A percentile compares a stretch with the other conserved stretches of the same genome.
phyloP scores from a whole-genome alignment of 2,888 invertebrate species.

The Ischnus inquisitorius region DNA sequence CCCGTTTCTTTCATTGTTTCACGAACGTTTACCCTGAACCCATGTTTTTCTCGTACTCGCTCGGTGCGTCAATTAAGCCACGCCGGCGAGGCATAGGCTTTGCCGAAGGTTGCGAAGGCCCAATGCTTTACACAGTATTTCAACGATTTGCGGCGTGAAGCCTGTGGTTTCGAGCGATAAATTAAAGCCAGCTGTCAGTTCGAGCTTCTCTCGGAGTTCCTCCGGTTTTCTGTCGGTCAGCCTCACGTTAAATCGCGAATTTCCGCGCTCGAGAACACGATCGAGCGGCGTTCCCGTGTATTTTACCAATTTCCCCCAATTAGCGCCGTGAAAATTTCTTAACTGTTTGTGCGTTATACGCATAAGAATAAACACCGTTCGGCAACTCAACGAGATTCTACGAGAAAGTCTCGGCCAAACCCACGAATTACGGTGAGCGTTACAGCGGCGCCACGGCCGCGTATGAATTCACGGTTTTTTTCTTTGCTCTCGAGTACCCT shows the following conservation, averaged over 20 bases:
- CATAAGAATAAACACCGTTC: conserved; percentile 44
- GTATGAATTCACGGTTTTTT: conserved; percentile 28
- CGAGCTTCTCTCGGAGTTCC: conserved; percentile 24
- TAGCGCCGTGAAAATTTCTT: conserved; percentile 76
- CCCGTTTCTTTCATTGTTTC: conserved; percentile 62
- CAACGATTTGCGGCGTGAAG: conserved; percentile 73
- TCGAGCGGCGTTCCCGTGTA: conserved; percentile 31
- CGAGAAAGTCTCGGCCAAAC: not conserved
- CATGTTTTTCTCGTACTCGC: conserved; percentile 21
- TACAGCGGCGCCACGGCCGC: not conserved
- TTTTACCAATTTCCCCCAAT: conserved; percentile 79
- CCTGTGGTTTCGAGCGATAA: conserved; percentile 80
- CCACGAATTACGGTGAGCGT: conserved; percentile 31
- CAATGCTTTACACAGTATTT: conserved; percentile 15
- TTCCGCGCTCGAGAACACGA: conserved; percentile 64
- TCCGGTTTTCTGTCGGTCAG: not conserved
- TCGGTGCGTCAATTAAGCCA: conserved; percentile 47
- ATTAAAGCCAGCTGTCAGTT: conserved; percentile 75
- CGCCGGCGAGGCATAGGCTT: not conserved
- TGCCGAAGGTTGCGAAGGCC: not conserved
- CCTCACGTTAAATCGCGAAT: conserved; percentile 67
- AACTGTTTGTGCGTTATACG: conserved; percentile 68
- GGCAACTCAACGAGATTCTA: conserved; percentile 5
- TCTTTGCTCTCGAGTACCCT: not conserved
- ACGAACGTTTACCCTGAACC: conserved; percentile 38